phyloP scores from a whole-genome alignment of 2,113 vertebrate genomes.

The Erythrocebus patas region DNA sequence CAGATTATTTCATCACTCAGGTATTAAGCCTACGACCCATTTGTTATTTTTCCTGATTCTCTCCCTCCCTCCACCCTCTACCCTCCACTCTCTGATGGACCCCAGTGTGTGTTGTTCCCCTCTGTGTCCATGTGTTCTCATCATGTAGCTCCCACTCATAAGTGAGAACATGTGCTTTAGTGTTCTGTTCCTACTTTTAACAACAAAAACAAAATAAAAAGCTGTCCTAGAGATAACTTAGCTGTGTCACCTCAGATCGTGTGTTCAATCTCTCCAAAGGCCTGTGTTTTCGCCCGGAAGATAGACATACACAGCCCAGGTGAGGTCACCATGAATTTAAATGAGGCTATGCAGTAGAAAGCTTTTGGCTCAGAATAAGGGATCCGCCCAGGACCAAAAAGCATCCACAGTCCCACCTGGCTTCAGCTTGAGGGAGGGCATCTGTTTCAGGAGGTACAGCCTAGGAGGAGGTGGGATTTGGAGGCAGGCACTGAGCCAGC shows the following conservation, averaged over 20 bases:
- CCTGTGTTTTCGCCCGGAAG: neutral
- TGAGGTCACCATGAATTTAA: neutral
- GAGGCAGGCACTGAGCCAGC: conserved; percentile 15
- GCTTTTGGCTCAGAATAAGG: fast-evolving
- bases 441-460: neutral
- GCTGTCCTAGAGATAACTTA: neutral
- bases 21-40: too few relatives aligned
- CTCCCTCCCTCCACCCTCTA: too few relatives aligned
- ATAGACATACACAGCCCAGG: neutral
- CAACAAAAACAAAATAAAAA: neutral
- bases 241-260: neutral
- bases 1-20: too few relatives aligned
- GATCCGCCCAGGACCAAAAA: neutral
- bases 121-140: too few relatives aligned
- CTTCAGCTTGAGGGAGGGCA: neutral
- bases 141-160: too few relatives aligned
- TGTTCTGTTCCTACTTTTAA: neutral
- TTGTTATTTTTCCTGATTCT: too few relatives aligned
- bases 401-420: fast-evolving
- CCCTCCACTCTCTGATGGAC: too few relatives aligned
- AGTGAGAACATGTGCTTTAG: too few relatives aligned
- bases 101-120: too few relatives aligned
- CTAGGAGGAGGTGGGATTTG: neutral
- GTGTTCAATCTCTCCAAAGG: neutral
- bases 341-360: neutral